Evolutionary conservation across 2,888 invertebrate species (phyloP).

Genomic region (Bimastos eiseni): DNA sequence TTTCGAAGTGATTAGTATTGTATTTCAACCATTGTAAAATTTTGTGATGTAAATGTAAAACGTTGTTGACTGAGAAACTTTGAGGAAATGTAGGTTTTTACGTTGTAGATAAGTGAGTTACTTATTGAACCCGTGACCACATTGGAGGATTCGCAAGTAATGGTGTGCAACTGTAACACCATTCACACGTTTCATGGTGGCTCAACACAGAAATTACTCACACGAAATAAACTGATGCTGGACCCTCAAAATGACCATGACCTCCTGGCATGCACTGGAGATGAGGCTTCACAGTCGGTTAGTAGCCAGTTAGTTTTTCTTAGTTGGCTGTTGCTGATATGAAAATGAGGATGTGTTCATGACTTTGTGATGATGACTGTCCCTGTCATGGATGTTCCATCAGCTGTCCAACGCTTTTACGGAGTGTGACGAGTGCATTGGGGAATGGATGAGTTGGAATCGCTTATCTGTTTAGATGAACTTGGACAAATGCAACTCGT

Average conservation of each 20-base stretch:
- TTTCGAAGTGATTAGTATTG: background rate
- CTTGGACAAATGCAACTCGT: no score
- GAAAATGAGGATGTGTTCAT: background rate
- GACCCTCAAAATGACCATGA: slow-evolving; percentile 63
- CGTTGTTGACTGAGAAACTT: background rate
- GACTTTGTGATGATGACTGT: no score
- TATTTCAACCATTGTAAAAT: background rate
- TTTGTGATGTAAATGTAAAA: background rate
- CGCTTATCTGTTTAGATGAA: no score
- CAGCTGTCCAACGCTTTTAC: no score
- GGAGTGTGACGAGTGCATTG: no score
- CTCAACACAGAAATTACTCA: slow-evolving; percentile 71
- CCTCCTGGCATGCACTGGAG: slow-evolving; percentile 74
- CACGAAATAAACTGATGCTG: slow-evolving; percentile 69
- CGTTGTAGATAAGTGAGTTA: background rate
- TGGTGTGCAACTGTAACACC: slow-evolving; percentile 48
- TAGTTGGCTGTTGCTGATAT: no score
- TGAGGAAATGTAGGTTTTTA: background rate
- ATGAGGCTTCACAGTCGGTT: slow-evolving; percentile 69
- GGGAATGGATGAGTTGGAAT: no score
- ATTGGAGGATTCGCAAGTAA: background rate
- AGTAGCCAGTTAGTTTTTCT: background rate
- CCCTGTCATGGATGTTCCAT: no score
- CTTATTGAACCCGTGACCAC: background rate
- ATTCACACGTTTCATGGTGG: slow-evolving; percentile 69